Percentiles rank a stretch among this genome's conserved stretches.
Evolutionary conservation across 2,888 invertebrate genomes (phyloP).

Genomic region (Athalia cordata): DNA sequence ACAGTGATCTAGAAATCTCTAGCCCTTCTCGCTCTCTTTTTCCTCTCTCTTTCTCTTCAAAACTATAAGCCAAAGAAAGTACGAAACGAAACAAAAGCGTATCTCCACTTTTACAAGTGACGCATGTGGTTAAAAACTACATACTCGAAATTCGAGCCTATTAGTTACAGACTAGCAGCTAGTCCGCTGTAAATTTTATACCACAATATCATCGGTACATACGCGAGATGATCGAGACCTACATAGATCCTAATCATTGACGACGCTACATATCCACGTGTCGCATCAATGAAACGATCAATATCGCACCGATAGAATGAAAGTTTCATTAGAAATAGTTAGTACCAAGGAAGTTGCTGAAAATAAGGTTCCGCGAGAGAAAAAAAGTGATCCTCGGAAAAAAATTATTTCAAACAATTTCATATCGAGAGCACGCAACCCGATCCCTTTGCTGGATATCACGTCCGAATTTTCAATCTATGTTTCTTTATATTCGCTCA

Average conservation of each 20-base stretch:
- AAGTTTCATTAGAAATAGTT: conserved; percentile 26
- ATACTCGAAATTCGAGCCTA: conserved; percentile 24
- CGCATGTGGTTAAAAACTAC: conserved; percentile 14
- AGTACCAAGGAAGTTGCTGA: not conserved
- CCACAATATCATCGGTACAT: conserved; percentile 13
- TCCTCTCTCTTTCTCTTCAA: not conserved
- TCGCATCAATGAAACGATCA: not conserved
- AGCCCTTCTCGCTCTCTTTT: not conserved
- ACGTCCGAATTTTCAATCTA: not conserved
- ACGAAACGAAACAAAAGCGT: not conserved
- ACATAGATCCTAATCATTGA: conserved; percentile 28
- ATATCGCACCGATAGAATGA: conserved; percentile 11
- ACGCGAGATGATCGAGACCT: conserved; percentile 23
- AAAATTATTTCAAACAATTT: conserved; percentile 5
- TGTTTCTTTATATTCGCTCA: not conserved
- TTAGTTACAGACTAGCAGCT: not conserved
- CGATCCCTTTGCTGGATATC: not conserved
- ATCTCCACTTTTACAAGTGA: conserved; percentile 17
- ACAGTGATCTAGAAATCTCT: conserved; percentile 9
- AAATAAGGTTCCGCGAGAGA: not conserved
- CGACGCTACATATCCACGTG: not conserved
- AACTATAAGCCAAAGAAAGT: conserved; percentile 5
- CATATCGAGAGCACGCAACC: conserved; percentile 8
- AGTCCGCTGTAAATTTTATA: conserved; percentile 3
- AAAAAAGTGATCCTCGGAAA: not conserved